Conservation (phyloP, 2,888 invertebrate genomes). For the Temnothorax unifasciatus region DNA sequence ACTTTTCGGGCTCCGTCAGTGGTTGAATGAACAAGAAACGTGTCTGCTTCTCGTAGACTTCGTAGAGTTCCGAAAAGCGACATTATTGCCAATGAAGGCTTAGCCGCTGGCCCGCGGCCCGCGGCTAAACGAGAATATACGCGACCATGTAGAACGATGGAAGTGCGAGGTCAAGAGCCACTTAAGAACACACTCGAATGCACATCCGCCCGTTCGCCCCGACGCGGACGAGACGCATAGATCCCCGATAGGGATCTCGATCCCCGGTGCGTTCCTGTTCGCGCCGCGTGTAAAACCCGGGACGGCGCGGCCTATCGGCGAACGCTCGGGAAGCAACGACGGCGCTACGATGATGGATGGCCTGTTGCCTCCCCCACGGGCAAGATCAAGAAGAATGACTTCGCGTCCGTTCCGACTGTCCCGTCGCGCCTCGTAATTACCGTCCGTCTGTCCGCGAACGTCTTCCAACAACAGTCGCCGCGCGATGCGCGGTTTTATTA, state of each 20-base stretch:
- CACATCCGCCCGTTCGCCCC: constrained; percentile 41
- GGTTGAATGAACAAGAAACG: constrained; percentile 13
- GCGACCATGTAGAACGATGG: constrained; percentile 59
- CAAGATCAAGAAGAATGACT: constrained; percentile 61
- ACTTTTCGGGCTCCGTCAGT: constrained; percentile 21
- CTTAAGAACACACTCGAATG: constrained; percentile 70
- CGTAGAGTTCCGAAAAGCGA: constrained; percentile 51
- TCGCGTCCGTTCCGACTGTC: constrained; percentile 58
- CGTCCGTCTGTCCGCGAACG: constrained; percentile 47
- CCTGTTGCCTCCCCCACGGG: constrained; percentile 50
- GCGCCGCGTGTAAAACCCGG: constrained; percentile 68
- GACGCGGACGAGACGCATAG: constrained; percentile 45
- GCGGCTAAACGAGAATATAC: constrained; percentile 52
- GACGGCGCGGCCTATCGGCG: constrained; percentile 54
- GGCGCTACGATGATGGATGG: constrained; percentile 70
- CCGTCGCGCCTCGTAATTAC: constrained; percentile 68
- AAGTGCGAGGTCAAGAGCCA: constrained; percentile 76
- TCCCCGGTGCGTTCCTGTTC: constrained; percentile 68
- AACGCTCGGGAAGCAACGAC: constrained; percentile 35
- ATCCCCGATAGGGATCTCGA: constrained; percentile 74
- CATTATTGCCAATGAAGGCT: constrained; percentile 62
- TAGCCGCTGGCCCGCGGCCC: neutral
- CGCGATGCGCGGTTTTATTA: constrained; percentile 20
- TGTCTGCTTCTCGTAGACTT: constrained; percentile 45
- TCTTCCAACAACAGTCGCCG: neutral